Evolutionary conservation across 92 coral and sea anemone species (phyloP).

Genomic region (Plumapathes pennacea): DNA sequence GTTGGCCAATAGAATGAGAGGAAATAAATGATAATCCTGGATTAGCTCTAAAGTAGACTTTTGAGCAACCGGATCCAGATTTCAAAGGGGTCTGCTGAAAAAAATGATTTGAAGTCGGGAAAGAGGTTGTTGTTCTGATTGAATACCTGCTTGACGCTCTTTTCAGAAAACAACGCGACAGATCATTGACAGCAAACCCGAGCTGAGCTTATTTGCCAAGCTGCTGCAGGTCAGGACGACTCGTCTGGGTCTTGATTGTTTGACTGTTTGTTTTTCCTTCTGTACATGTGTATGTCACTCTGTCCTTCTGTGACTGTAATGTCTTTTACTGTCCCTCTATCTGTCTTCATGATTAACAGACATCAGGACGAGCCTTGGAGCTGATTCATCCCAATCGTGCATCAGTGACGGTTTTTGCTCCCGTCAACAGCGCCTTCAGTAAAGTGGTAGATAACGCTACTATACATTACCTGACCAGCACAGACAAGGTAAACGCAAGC

Average conservation of each 20-base stretch:
- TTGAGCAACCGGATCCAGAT: no score
- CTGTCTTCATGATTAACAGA: slow-evolving; percentile 20
- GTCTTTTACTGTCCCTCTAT: no score
- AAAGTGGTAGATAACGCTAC: slow-evolving; percentile 42
- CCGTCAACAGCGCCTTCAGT: slow-evolving; percentile 57
- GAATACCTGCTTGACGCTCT: no score
- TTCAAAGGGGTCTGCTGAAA: no score
- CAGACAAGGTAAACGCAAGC: slow-evolving; percentile 58
- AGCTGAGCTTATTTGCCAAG: slow-evolving; percentile 27
- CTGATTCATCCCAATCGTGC: slow-evolving; percentile 31
- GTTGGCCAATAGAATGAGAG: no score
- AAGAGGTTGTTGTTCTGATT: no score
- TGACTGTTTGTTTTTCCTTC: neutral
- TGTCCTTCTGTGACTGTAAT: no score
- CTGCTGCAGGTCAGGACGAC: slow-evolving; percentile 47
- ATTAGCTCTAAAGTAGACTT: no score
- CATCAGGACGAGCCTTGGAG: slow-evolving; percentile 47
- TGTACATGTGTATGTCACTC: neutral
- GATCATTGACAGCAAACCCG: slow-evolving; percentile 19
- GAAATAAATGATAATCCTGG: no score
- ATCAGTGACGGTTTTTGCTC: slow-evolving; percentile 47
- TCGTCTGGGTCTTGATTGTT: neutral
- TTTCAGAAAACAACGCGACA: slow-evolving; percentile 48
- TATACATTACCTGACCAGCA: slow-evolving; percentile 34
- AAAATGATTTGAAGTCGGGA: no score